Base-by-base conservation (phyloP, 2,797 vertebrate genomes). In the Sebastes vulpes region DNA sequence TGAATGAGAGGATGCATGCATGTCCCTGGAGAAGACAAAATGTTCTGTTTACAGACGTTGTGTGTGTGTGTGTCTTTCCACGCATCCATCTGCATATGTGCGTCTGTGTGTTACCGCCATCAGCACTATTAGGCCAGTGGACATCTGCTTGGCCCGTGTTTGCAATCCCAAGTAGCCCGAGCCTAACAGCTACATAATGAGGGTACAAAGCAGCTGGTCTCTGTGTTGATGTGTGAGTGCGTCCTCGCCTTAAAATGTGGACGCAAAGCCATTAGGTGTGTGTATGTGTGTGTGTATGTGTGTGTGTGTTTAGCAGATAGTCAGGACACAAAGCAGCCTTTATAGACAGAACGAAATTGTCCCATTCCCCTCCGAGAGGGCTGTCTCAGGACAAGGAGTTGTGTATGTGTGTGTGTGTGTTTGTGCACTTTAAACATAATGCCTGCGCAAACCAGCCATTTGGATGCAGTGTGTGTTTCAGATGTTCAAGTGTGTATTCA, bases 111-210 rank as follows among this genome's bases (percentile, higher is more conserved):
- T 67, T 50, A n/a, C 78, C 77, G 73, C 84, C 82, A 20, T 87
- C 85, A 89, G 84, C 84, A 66, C 88, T 89, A 67, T 84, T 83
- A 87, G 88, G 79, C 86, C 85, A 82, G 56, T 57, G 57, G 93
- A 90, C 92, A 92, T 95, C 95, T 94, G 93, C 89, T 68, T 80
- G 85, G 82, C 89, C 79, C 89, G 92, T 94, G 93, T 95, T 88
- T 89, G 90, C 89, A 92, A 94, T 95, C 88, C 92, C 88, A 95
- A 95, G 89, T 92, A 93, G 92, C 86, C 81, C 78, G 79, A 86
- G 84, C 84, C 82, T 69, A 79, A 81, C 87, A 81, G 84, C 83
- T 56, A 90, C 89, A 93, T 94, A 95, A 94, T 89, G 86, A 92
- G 85, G 63, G 79, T 83, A 94, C 93, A 95, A 95, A 95, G 94